These are phyloP conservation scores for Drosophila seguyi DNA, from an alignment of 1,140 invertebrate genomes.

Conservation along the genomic window DNA sequence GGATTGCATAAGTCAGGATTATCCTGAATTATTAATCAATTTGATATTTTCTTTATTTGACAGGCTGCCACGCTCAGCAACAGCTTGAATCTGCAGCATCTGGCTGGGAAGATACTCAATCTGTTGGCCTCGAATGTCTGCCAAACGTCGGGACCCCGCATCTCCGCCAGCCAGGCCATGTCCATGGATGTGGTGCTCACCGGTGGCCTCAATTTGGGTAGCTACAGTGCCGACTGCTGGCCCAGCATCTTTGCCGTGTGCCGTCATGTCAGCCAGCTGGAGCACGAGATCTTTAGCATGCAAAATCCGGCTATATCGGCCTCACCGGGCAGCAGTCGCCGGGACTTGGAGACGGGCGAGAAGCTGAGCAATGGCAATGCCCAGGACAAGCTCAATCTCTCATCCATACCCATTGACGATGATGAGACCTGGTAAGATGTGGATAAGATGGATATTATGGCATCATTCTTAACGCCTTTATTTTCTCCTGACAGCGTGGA, in stretches of 20 bases:
- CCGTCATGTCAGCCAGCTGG: conserved; percentile 95
- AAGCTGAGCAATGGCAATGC: conserved; percentile 79
- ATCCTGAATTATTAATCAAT: neutral
- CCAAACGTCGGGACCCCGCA: conserved; percentile 88
- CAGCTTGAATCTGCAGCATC: conserved; percentile 91
- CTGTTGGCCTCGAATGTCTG: conserved; percentile 84
- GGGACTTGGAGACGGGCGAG: conserved; percentile 85
- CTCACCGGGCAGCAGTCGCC: conserved; percentile 84
- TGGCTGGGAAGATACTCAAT: conserved; percentile 83
- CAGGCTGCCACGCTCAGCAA: conserved; percentile 91
- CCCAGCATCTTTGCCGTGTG: conserved; percentile 96
- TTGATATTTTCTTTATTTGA: conserved; percentile 48
- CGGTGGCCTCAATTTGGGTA: conserved; percentile 94
- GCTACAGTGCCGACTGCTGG: conserved; percentile 96
- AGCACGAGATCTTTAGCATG: conserved; percentile 93
- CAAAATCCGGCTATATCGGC: conserved; percentile 86
- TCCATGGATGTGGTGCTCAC: conserved; percentile 93
- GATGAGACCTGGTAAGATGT: conserved; percentile 90
- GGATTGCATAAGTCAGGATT: neutral
- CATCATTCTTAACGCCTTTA: neutral
- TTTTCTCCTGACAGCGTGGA: conserved; percentile 88
- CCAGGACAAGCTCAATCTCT: conserved; percentile 84
- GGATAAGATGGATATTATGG: neutral
- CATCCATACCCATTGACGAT: conserved; percentile 87
- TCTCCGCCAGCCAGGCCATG: conserved; percentile 93